These are phyloP conservation scores for Hypotaenidia philippensis DNA, from an alignment of 2,797 vertebrate species.

Conservation along the genomic window DNA sequence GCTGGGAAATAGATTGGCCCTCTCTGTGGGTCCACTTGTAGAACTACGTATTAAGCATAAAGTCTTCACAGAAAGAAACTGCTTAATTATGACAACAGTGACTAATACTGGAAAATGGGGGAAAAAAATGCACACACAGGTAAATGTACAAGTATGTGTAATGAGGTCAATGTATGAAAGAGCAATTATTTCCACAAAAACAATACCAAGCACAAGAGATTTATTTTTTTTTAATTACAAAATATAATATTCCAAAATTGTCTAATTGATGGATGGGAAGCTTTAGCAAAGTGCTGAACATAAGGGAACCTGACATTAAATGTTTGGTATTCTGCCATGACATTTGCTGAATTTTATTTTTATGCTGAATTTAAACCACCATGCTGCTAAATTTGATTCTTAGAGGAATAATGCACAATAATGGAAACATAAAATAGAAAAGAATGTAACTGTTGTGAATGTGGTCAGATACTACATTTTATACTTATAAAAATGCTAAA, in stretches of 20 bases:
- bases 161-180: neutral
- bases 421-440: conserved; percentile 42
- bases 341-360: conserved; percentile 79
- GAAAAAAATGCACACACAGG: neutral
- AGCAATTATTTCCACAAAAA: conserved; percentile 29
- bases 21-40: neutral
- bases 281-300: conserved; percentile 66
- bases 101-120: neutral
- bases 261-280: conserved; percentile 61
- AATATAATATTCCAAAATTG: conserved; percentile 64
- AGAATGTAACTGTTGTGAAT: conserved; percentile 21
- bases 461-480: conserved; percentile 2
- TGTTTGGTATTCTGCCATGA: conserved; percentile 73
- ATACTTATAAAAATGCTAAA: conserved; percentile 40
- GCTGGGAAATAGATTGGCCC: conserved; percentile 29
- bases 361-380: conserved; percentile 67
- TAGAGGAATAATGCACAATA: conserved; percentile 45
- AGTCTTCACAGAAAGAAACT: neutral
- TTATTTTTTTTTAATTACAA: conserved; percentile 70
- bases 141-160: neutral
- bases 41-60: neutral
- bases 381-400: conserved; percentile 68
- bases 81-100: neutral
- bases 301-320: conserved; percentile 80
- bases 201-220: conserved; percentile 13